Evolutionary conservation across 2,797 vertebrate genomes (phyloP), one percentile per base, ranked within the genome.

Genomic region (Enteromius argenteus): DNA sequence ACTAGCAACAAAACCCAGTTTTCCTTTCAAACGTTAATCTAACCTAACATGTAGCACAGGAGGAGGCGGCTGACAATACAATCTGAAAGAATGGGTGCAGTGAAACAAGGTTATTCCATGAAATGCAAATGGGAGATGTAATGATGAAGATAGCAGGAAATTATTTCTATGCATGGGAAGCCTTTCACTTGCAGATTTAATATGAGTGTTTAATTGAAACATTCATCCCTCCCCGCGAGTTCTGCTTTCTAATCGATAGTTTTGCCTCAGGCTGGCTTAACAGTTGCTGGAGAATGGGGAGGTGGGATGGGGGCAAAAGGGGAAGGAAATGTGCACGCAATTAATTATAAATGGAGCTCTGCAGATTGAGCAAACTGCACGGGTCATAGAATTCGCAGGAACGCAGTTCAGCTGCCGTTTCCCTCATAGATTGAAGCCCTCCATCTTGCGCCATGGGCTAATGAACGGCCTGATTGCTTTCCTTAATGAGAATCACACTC

Each of bases 141-240:
- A 79, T 78, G 77, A 66, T 76, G 74, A 83, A 91, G 88, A 91
- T 91, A 87, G 90, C 88, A 85, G 88, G 53, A 86, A 84, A 81
- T 68, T 81, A 82, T 90, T 89, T 91, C 85, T 85, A 88, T 86
- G 84, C 80, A 88, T 89, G 66, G 74, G 64, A 81, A 80, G 35
- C 42, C 30, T 66, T 88, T 75, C 32, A 85, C 73, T 83, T 67
- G 51, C 69, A 81, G 79, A 88, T 91, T 88, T 86, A 39, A 81
- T 84, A 74, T 89, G 72, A 80, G 73, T 85, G 60, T 84, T 89
- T 93, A 93, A 94, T 93, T 92, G 88, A 90, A 92, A 89, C 88
- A 86, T 86, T 69, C 14, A 80, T 77, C 84, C 89, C 85, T 89
- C 89, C 73, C 1, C 80, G 85, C 80, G 84, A 77, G 79, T 85